These are phyloP conservation scores for Picathartes gymnocephalus DNA, from an alignment of 2,113 vertebrate genomes.

Conservation along the genomic window DNA sequence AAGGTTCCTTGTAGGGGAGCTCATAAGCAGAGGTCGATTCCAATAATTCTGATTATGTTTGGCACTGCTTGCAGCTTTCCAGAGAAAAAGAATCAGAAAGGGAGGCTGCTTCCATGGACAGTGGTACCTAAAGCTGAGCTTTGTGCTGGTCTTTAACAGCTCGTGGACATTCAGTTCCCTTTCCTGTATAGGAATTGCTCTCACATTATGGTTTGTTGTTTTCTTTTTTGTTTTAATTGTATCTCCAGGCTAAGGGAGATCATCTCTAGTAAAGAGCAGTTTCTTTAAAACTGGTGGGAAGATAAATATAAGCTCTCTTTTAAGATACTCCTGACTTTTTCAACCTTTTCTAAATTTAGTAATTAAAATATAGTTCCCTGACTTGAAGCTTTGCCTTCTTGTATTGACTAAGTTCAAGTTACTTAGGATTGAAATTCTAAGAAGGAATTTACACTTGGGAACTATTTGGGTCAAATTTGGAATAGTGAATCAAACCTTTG, in stretches of 20 bases:
- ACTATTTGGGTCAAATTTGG: background rate
- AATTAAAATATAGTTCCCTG: background rate
- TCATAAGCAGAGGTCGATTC: no score
- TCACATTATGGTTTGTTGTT: background rate
- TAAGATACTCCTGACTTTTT: background rate
- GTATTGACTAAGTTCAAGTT: background rate
- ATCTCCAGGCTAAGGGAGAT: background rate
- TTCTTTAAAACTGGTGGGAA: background rate
- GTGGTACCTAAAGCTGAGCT: background rate
- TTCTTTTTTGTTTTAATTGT: background rate
- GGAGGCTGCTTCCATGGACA: background rate
- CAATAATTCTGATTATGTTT: rapidly evolving
- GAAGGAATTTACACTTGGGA: background rate
- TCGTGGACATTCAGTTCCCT: background rate
- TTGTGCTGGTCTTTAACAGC: background rate
- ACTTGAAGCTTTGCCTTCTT: background rate
- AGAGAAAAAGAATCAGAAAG: background rate
- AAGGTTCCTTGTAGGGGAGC: background rate
- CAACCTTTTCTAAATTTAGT: background rate
- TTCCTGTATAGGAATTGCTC: background rate
- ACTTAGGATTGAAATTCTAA: background rate
- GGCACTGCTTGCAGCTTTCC: background rate
- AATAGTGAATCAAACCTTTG: background rate
- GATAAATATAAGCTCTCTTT: conserved; percentile 4
- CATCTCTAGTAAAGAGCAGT: background rate